Base-by-base conservation (phyloP, 2,888 invertebrate genomes). In the Drosophila stalkeri region DNA sequence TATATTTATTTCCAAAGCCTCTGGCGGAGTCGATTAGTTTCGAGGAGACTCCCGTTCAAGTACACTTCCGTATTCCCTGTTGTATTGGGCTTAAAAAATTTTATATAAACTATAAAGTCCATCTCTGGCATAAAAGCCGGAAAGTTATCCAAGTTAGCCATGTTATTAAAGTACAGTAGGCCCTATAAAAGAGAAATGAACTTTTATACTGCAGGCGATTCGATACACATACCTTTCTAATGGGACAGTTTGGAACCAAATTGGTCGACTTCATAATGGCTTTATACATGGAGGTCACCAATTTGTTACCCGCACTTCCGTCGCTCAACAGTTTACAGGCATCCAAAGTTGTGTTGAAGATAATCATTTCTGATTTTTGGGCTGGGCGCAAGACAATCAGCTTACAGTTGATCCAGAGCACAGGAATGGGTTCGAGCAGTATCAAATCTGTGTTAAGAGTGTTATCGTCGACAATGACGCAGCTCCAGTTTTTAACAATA, bases 71-170 rank as follows among this genome's bases (percentile, higher is more conserved):
- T 0, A 2, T 1, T 14, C 3, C 60, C 0, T 9, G 46, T 51
- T 18, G 59, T 16, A 33, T 72, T 68, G 6, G 41, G 16, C 5
- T 1, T 16, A 35, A 46, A 59, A 27, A 65, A 63, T 12, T 3
- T 31, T 0, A 77, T 0, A 3, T 2, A 11, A 0, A 57, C 0
- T 9, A 44, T 72, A 18, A 77, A 77, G 2, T 77, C 46, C 35
- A 39, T 16, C 23, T 77, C 77, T 3, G 77, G 76, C 37, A 77
- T 12, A 41, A 72, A 60, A 1, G 68, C 72, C 4, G 76, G 76
- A n/a, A 77, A 72, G 5, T 31, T 4, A 0, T 68, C 52, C 43
- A 77, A 18, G 0, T 1, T 39, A 11, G 9, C 18, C 0, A 77
- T 14, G 2, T 72, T 63, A 23, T 39, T 51, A 18, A 77, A 77